Evolutionary conservation across 2,888 invertebrate species (phyloP).

Genomic region (Leptopilina drosophilae): DNA sequence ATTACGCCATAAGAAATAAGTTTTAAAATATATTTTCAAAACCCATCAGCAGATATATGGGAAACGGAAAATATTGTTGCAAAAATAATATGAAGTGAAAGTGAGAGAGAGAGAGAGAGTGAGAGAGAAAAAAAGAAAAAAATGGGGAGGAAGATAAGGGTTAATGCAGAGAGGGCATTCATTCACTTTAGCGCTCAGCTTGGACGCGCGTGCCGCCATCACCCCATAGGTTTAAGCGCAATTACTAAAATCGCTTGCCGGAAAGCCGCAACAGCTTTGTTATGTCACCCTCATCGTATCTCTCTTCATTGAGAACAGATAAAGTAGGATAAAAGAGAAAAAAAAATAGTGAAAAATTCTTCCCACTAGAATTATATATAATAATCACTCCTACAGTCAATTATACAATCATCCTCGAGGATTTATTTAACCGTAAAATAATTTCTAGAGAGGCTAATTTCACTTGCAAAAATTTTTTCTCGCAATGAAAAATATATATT

Average conservation of each 20-base stretch:
- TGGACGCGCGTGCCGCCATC: slow-evolving; percentile 68
- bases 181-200: slow-evolving; percentile 52
- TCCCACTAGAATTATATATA: not conserved
- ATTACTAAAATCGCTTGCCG: slow-evolving; percentile 72
- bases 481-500: no score
- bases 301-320: not conserved
- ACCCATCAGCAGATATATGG: not conserved
- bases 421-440: no score
- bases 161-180: slow-evolving; percentile 58
- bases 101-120: slow-evolving; percentile 20
- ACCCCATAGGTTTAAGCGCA: slow-evolving; percentile 71
- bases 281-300: slow-evolving; percentile 68
- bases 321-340: not conserved
- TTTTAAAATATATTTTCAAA: no score
- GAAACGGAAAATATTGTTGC: not conserved
- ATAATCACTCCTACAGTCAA: not conserved
- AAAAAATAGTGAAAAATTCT: not conserved
- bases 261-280: slow-evolving; percentile 62
- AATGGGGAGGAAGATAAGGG: slow-evolving; percentile 53
- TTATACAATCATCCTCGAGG: not conserved
- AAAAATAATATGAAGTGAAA: slow-evolving; percentile 41
- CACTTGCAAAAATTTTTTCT: no score
- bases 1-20: no score
- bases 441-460: no score
- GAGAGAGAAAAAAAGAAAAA: slow-evolving; percentile 44